phyloP scores from a whole-genome alignment of 2,113 vertebrate genomes.

The Aptenodytes forsteri region DNA sequence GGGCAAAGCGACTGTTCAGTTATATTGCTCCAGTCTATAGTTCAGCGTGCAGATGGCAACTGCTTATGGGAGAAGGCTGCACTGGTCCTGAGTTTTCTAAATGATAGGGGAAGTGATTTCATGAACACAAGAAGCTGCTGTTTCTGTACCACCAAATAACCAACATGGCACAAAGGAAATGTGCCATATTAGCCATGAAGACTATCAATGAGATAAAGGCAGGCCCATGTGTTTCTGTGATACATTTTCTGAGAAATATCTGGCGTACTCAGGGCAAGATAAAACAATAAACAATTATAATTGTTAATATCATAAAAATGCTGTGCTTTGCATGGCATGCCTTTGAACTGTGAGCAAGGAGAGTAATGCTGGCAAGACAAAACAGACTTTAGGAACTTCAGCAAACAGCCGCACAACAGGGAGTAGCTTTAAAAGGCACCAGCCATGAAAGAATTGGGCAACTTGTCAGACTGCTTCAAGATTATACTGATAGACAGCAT shows the following conservation, averaged over 20 bases:
- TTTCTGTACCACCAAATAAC: not conserved
- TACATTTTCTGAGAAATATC: not conserved
- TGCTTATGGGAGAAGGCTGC: not conserved
- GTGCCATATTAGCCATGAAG: not conserved
- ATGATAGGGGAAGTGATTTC: not conserved
- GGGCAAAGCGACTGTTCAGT: not conserved
- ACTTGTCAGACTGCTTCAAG: not conserved
- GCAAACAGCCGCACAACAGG: slow-evolving; percentile 60
- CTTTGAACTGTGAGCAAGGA: slow-evolving; percentile 51
- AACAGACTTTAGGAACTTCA: slow-evolving; percentile 65
- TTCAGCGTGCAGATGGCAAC: not conserved
- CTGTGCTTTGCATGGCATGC: not conserved
- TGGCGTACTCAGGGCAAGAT: not conserved
- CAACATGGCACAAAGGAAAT: not conserved
- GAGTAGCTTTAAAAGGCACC: slow-evolving; percentile 67
- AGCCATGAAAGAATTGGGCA: slow-evolving; percentile 28
- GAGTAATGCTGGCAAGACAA: slow-evolving; percentile 55
- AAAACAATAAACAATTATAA: slow-evolving; percentile 9
- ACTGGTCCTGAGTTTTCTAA: not conserved
- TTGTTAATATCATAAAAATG: not conserved
- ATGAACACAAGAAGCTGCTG: not conserved
- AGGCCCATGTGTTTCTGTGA: not conserved
- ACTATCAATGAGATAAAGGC: not conserved
- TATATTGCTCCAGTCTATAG: not conserved
- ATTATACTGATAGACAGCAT: not conserved